Percentiles rank a stretch among this genome's conserved stretches.
phyloP scores from a whole-genome alignment of 2,797 vertebrate genomes.

The Podargus strigoides region DNA sequence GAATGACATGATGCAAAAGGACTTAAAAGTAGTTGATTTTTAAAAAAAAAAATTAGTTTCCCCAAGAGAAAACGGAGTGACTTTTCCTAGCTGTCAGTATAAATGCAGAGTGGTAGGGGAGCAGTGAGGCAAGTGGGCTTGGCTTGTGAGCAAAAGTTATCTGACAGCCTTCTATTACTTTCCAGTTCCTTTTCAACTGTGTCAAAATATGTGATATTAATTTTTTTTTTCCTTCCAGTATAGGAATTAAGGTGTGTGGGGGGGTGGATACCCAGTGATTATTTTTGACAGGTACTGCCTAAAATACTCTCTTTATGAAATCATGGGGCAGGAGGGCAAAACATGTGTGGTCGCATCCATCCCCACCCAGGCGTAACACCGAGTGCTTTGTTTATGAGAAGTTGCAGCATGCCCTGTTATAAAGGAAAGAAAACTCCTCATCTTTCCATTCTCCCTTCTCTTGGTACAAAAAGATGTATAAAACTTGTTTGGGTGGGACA shows the following conservation, averaged over 20 bases:
- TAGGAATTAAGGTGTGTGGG: background rate
- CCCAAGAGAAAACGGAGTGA: background rate
- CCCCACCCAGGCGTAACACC: background rate
- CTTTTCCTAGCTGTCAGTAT: background rate
- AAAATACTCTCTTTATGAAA: background rate
- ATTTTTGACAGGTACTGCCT: background rate
- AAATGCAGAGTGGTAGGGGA: background rate
- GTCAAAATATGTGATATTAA: background rate
- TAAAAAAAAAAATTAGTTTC: background rate
- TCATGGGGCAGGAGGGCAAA: background rate
- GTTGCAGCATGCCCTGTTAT: background rate
- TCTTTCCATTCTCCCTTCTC: background rate
- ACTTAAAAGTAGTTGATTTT: background rate
- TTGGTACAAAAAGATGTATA: background rate
- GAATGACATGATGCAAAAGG: background rate
- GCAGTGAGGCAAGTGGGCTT: background rate
- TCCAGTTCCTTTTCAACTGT: background rate
- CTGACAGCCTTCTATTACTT: background rate
- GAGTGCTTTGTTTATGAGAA: background rate
- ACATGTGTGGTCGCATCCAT: background rate
- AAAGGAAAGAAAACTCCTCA: background rate
- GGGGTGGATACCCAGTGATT: background rate
- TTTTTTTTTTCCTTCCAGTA: background rate
- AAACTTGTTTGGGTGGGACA: background rate
- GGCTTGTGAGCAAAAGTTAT: background rate